A percentile compares a stretch with the other conserved stretches of the same genome.
These are phyloP conservation scores for Drymonia ruficornis DNA, from an alignment of 2,888 invertebrate genomes.

Conservation along the genomic window DNA sequence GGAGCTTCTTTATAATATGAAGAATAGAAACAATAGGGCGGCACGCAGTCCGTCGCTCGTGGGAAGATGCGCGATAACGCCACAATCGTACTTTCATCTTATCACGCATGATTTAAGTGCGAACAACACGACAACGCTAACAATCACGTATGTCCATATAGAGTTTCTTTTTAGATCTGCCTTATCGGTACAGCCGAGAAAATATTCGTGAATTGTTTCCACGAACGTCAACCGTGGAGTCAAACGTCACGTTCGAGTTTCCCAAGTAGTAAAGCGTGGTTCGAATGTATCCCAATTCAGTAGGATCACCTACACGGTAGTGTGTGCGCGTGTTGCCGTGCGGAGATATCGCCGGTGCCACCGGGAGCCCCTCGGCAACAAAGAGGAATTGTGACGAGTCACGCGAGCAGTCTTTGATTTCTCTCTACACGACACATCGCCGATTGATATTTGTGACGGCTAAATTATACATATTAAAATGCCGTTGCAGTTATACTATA, in stretches of 20 bases:
- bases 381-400: constrained; percentile 56
- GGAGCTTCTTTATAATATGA: constrained; percentile 52
- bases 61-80: constrained; percentile 72
- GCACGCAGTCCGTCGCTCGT: constrained; percentile 57
- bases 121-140: constrained; percentile 67
- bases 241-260: constrained; percentile 19
- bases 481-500: constrained; percentile 3
- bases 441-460: constrained; percentile 22
- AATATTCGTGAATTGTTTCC: constrained; percentile 3
- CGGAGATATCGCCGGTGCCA: constrained; percentile 72
- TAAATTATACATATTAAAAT: constrained; percentile 7
- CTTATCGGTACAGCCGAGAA: constrained; percentile 3
- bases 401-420: constrained; percentile 47
- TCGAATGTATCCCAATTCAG: constrained; percentile 30
- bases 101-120: constrained; percentile 79
- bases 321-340: constrained; percentile 42
- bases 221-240: constrained; percentile 2
- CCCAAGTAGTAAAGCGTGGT: constrained; percentile 22
- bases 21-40: constrained; percentile 55
- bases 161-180: constrained; percentile 3
- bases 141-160: constrained; percentile 30
- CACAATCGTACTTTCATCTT: constrained; percentile 75
- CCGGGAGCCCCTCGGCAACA: constrained; percentile 45
- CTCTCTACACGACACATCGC: constrained; percentile 20
- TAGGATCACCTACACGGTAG: constrained; percentile 44